phyloP scores from a whole-genome alignment of 2,113 vertebrate genomes.

The Varanus salvator region DNA sequence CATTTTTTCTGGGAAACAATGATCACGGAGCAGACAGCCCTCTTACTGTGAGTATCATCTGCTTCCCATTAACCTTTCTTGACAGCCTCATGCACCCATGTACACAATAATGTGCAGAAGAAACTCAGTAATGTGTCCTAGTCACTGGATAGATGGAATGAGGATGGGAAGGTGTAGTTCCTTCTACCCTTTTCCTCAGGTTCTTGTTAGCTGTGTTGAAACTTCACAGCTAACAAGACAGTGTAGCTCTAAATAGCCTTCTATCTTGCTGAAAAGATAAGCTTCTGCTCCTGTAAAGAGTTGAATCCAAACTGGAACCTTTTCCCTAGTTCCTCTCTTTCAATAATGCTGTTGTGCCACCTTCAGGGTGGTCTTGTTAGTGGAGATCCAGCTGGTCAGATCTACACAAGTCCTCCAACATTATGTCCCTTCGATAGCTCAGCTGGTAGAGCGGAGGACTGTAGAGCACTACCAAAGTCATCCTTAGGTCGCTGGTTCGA shows the following conservation, averaged over 20 bases:
- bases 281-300: no score
- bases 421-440: conserved; percentile 2
- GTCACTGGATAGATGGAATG: neutral
- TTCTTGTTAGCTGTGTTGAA: no score
- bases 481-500: conserved; percentile 86
- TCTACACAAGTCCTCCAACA: no score
- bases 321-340: no score
- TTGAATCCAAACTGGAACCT: no score
- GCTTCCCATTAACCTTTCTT: neutral
- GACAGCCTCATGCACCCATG: neutral
- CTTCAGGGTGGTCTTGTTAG: no score
- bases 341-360: no score
- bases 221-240: no score
- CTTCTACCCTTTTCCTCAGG: no score
- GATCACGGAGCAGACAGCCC: neutral
- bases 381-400: no score
- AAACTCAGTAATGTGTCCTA: neutral
- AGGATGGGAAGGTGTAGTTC: neutral
- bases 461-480: neutral
- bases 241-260: no score
- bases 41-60: neutral
- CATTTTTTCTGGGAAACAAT: neutral
- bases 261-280: no score
- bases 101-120: neutral
- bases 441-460: conserved; percentile 2